Conservation (phyloP, 2,888 invertebrate genomes). For the Agriopis aurantiaria region DNA sequence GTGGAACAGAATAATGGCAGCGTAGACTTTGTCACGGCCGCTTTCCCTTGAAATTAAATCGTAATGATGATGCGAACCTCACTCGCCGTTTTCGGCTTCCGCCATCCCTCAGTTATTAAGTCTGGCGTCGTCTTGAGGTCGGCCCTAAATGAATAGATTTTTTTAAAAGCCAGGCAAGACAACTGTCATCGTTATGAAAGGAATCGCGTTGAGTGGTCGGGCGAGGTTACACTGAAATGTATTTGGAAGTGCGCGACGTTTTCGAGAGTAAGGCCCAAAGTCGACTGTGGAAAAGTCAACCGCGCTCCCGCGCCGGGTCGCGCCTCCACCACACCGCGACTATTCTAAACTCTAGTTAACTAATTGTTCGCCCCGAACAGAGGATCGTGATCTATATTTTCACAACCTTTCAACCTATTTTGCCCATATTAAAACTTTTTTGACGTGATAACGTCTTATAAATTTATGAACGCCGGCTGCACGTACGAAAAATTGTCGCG, state of each 20-base stretch:
- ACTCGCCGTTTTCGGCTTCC: constrained; percentile 71
- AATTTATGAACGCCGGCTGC: too few relatives aligned
- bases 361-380: too few relatives aligned
- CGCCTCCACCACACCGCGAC: not conserved
- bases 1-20: constrained; percentile 83
- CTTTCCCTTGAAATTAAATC: constrained; percentile 83
- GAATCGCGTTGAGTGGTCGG: constrained; percentile 72
- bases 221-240: constrained; percentile 55
- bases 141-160: constrained; percentile 82
- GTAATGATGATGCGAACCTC: constrained; percentile 82
- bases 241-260: constrained; percentile 50
- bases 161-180: constrained; percentile 76
- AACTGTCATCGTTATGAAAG: constrained; percentile 81
- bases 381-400: too few relatives aligned
- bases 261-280: constrained; percentile 15
- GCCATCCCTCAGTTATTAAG: constrained; percentile 74
- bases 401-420: too few relatives aligned
- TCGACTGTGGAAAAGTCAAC: too few relatives aligned
- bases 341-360: not conserved
- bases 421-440: too few relatives aligned
- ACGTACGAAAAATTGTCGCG: too few relatives aligned
- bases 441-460: too few relatives aligned
- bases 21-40: constrained; percentile 81
- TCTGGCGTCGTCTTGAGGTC: constrained; percentile 79
- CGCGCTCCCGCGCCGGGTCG: not conserved